These are phyloP conservation scores for Steinernema scapterisci DNA, from an alignment of 2,888 invertebrate species.

Conservation along the genomic window DNA sequence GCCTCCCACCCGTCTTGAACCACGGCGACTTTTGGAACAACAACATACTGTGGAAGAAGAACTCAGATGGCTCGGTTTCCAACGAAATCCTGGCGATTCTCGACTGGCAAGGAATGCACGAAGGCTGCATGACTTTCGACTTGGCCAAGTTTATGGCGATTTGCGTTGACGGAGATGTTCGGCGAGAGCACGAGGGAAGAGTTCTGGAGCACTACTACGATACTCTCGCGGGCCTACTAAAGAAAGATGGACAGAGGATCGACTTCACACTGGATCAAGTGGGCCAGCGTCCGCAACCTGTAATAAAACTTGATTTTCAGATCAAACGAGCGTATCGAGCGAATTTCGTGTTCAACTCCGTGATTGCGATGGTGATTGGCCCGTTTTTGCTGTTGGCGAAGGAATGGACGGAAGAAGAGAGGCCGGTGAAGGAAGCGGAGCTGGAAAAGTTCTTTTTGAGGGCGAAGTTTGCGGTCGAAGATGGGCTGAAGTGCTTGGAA, in stretches of 20 bases:
- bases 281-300: background rate
- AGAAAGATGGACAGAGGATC: background rate
- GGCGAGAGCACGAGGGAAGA: background rate
- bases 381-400: background rate
- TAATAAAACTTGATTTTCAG: background rate
- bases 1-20: background rate
- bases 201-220: background rate
- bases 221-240: background rate
- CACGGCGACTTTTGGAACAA: conserved; percentile 24
- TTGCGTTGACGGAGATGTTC: background rate
- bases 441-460: background rate
- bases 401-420: background rate
- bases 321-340: background rate
- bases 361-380: background rate
- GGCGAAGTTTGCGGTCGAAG: too few species aligned
- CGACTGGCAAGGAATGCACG: conserved; percentile 26
- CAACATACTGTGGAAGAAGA: conserved; percentile 16
- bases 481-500: too few species aligned
- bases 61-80: conserved; percentile 3
- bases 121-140: background rate
- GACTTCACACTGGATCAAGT: background rate
- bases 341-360: background rate
- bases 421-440: background rate
- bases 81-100: conserved; percentile 9
- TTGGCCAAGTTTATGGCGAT: background rate